Base-by-base conservation (phyloP, 2,113 vertebrate species). In the Heteronetta atricapilla region DNA sequence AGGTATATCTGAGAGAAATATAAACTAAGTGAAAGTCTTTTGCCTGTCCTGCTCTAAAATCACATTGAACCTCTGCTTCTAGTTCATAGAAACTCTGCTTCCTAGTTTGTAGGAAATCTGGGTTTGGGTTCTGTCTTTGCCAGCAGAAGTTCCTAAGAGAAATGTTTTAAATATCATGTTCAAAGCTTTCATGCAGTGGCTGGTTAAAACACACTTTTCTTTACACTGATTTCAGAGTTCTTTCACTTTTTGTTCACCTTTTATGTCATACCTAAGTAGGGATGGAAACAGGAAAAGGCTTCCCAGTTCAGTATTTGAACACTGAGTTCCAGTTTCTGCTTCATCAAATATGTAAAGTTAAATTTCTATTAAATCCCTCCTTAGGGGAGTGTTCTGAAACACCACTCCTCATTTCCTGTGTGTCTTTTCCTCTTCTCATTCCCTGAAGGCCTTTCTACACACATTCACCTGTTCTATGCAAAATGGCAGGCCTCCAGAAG, bases 321-420 rank as follows among this genome's bases (percentile, higher is more conserved):
- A 62, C 6, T 10, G 73, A 73, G 14, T 63, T 84, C 21, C 31
- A 22, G 62, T 68, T 84, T 12, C 7, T 67, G 16, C 53, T 76
- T 11, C 28, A 52, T 59, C 58, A 79, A 36, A 85, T 29, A 46
- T 4, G 13, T 28, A 62, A 55, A 74, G 8, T 26, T 72, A 58
- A 82, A 82, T 13, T 13, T 67, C 11, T 13, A 48, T 11, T 42
- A 62, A 18, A 7, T 33, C 25, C 7, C 7, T 80, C 59, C 38
- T 66, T 42, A 23, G 6, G 25, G 33, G 8, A 23, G 2, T 55
- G 23, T 64, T 77, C n/a, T 59, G 55, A 90, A 90, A 69, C 68
- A 88, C 16, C 15, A 19, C 8, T 2, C 4, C 11, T 64, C 22
- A 56, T 56, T 29, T 0, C 0, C 3, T 0, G 0, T 20, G 3